Evolutionary conservation across 2,888 invertebrate genomes (phyloP).

Genomic region (Eupithecia dodoneata): DNA sequence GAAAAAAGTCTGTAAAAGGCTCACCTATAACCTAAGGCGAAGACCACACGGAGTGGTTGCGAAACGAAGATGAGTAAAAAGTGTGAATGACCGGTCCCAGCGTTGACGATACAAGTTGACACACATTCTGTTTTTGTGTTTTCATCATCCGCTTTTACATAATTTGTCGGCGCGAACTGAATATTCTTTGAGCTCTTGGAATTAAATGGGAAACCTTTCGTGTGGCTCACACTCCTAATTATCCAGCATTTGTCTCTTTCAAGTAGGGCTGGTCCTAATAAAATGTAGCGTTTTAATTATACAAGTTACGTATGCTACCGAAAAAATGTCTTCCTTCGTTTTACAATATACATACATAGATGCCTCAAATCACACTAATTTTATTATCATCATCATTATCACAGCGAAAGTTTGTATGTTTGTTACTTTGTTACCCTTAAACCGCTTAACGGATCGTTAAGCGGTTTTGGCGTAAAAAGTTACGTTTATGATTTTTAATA

Average conservation of each 20-base stretch:
- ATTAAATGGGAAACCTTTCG: neutral
- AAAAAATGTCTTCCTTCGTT: too few species aligned
- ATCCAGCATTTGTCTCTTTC: too few species aligned
- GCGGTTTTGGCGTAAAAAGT: too few species aligned
- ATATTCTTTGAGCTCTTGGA: conserved; percentile 26
- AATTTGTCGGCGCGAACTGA: conserved; percentile 43
- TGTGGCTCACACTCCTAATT: neutral
- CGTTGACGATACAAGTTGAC: conserved; percentile 58
- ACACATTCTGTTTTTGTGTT: conserved; percentile 53
- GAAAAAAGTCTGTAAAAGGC: conserved; percentile 54
- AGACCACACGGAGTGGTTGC: conserved; percentile 43
- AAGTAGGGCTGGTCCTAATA: neutral
- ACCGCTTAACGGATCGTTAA: too few species aligned
- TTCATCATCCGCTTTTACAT: conserved; percentile 53
- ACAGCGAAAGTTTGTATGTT: too few species aligned
- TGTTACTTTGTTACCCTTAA: too few species aligned
- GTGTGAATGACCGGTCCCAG: conserved; percentile 60
- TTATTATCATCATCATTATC: too few species aligned
- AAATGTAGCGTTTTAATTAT: too few species aligned
- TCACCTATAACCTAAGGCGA: conserved; percentile 49
- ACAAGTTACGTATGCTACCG: too few species aligned
- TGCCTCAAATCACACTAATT: too few species aligned
- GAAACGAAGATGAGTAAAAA: conserved; percentile 63
- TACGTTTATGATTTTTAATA: too few species aligned
- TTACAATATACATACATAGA: too few species aligned